A percentile compares a stretch with the other conserved stretches of the same genome.
phyloP scores from a whole-genome alignment of 2,888 invertebrate species.

The Orthosia gracilis region DNA sequence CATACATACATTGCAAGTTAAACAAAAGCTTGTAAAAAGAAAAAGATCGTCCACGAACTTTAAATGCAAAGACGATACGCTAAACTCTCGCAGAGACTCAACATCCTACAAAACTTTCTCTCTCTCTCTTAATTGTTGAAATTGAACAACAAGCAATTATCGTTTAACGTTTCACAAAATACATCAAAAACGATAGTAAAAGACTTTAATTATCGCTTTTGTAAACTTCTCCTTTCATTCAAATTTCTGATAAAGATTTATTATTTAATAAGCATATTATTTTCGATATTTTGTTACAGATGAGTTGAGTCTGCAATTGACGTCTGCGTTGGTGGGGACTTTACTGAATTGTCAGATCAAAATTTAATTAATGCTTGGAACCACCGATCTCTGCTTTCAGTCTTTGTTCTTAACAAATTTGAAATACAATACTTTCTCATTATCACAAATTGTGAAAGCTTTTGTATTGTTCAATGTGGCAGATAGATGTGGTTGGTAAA shows the following conservation, averaged over 20 bases:
- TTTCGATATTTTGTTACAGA: constrained; percentile 23
- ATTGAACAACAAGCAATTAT: constrained; percentile 35
- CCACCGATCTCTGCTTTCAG: constrained; percentile 50
- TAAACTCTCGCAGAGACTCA: neutral
- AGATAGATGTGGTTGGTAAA: constrained; percentile 42
- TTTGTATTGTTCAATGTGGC: constrained; percentile 48
- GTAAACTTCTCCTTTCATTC: constrained; percentile 12
- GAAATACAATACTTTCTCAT: constrained; percentile 62
- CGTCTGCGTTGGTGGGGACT: constrained; percentile 14
- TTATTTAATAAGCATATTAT: constrained; percentile 19
- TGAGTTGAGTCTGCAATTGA: constrained; percentile 29
- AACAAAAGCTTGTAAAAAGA: too few relatives aligned
- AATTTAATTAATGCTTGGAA: constrained; percentile 63
- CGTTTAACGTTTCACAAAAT: constrained; percentile 41
- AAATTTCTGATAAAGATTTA: constrained; percentile 39
- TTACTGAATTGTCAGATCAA: constrained; percentile 56
- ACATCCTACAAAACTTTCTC: constrained; percentile 6
- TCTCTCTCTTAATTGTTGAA: constrained; percentile 17
- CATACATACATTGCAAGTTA: too few relatives aligned
- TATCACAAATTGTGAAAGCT: constrained; percentile 51
- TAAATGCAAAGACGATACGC: constrained; percentile 1
- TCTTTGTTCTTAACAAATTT: constrained; percentile 59
- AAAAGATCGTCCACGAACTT: neutral
- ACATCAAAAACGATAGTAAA: constrained; percentile 33
- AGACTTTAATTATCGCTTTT: constrained; percentile 29